Evolutionary conservation across 2,797 vertebrate species (phyloP).

Genomic region (Myioborus miniatus): DNA sequence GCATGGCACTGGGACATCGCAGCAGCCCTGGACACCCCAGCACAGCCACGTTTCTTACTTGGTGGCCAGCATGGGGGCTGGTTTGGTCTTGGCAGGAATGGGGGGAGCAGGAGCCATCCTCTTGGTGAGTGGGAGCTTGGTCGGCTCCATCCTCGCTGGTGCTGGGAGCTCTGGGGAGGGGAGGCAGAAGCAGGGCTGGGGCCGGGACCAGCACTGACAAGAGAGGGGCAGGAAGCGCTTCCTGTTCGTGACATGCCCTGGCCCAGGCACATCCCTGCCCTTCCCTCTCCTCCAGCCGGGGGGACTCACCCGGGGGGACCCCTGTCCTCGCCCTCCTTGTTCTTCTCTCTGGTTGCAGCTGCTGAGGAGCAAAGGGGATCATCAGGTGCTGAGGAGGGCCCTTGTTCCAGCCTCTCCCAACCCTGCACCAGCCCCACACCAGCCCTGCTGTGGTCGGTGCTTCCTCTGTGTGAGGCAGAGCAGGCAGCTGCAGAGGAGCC

Average conservation of each 20-base stretch:
- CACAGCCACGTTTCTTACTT: constrained; percentile 73
- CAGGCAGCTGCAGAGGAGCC: not conserved
- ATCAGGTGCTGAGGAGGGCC: accelerated
- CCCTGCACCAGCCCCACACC: not conserved
- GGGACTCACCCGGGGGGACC: not conserved
- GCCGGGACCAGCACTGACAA: not conserved
- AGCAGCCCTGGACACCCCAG: accelerated
- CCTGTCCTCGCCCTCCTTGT: not conserved
- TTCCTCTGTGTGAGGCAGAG: not conserved
- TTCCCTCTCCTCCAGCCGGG: not conserved
- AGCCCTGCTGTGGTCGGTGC: not conserved
- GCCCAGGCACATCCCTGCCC: not conserved
- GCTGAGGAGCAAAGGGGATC: not conserved
- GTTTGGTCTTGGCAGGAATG: constrained; percentile 80
- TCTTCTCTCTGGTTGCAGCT: not conserved
- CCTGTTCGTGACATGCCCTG: not conserved
- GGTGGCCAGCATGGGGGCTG: constrained; percentile 14
- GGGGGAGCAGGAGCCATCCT: constrained; percentile 70
- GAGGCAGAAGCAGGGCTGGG: constrained; percentile 45
- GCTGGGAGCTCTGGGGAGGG: constrained; percentile 68
- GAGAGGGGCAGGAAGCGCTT: not conserved
- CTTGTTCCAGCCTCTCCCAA: accelerated
- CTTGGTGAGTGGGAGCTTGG: constrained; percentile 77
- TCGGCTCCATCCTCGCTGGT: constrained; percentile 74
- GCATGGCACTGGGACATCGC: accelerated